phyloP scores from a whole-genome alignment of 2,797 vertebrate genomes.

The Notoglanidium macrostoma region DNA sequence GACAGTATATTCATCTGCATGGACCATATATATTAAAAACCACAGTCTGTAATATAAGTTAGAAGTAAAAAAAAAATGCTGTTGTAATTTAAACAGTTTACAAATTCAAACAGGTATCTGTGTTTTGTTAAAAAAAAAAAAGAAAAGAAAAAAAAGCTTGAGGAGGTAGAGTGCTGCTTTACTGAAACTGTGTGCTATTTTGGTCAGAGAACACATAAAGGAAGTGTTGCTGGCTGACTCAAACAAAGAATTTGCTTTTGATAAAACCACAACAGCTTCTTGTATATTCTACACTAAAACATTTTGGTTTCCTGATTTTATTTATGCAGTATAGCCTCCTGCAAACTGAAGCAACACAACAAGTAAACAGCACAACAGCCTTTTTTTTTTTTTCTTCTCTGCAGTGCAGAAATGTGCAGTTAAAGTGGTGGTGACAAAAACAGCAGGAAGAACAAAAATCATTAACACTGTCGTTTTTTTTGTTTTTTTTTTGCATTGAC shows the following conservation, averaged over 20 bases:
- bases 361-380: slow-evolving; percentile 69
- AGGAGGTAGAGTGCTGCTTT: slow-evolving; percentile 65
- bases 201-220: slow-evolving; percentile 74
- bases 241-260: slow-evolving; percentile 84
- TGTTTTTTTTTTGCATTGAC: slow-evolving; percentile 36
- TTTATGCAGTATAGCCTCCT: slow-evolving; percentile 70
- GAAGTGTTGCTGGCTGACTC: slow-evolving; percentile 81
- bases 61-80: not conserved
- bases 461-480: slow-evolving; percentile 41
- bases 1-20: not conserved
- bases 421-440: slow-evolving; percentile 40
- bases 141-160: slow-evolving; percentile 49
- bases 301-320: slow-evolving; percentile 77
- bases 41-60: not conserved
- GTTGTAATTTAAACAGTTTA: not conserved
- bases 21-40: not conserved
- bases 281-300: slow-evolving; percentile 81
- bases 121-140: slow-evolving; percentile 8
- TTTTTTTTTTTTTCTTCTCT: slow-evolving; percentile 54
- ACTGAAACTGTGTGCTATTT: slow-evolving; percentile 76
- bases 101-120: slow-evolving; percentile 9
- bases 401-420: slow-evolving; percentile 27
- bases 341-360: slow-evolving; percentile 66
- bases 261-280: slow-evolving; percentile 81
- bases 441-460: slow-evolving; percentile 37